These are phyloP conservation scores for Crax fasciolata DNA, from an alignment of 2,797 vertebrate genomes.

Conservation along the genomic window DNA sequence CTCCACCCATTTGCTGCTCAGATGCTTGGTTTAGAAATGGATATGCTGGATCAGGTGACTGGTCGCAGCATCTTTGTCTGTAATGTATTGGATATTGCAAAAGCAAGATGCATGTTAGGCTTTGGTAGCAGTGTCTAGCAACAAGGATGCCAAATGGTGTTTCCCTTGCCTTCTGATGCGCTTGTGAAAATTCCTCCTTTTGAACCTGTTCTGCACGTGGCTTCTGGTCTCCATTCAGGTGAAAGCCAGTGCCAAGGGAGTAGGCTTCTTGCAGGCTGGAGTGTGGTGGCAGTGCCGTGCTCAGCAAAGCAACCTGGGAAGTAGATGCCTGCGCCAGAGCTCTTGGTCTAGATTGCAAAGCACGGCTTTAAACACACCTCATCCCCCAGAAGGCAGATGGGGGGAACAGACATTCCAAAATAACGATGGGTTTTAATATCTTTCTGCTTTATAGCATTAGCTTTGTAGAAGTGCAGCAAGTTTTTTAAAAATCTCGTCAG, in stretches of 20 bases:
- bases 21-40: neutral
- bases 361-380: neutral
- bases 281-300: neutral
- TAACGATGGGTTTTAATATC: neutral
- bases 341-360: neutral
- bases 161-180: neutral
- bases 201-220: neutral
- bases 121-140: neutral
- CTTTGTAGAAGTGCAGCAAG: neutral
- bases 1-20: neutral
- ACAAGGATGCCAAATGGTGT: neutral
- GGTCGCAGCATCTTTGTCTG: neutral
- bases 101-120: neutral
- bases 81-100: neutral
- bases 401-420: neutral
- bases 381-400: neutral
- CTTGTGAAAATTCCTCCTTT: neutral
- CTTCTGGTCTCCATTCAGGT: neutral
- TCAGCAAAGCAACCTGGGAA: neutral
- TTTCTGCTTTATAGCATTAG: neutral
- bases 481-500: neutral
- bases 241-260: neutral
- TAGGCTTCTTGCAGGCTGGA: neutral
- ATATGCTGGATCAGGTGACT: neutral
- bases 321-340: neutral